Percentiles rank a stretch among this genome's conserved stretches.
These are phyloP conservation scores for Patella pellucida DNA, from an alignment of 2,888 invertebrate species.

Conservation along the genomic window DNA sequence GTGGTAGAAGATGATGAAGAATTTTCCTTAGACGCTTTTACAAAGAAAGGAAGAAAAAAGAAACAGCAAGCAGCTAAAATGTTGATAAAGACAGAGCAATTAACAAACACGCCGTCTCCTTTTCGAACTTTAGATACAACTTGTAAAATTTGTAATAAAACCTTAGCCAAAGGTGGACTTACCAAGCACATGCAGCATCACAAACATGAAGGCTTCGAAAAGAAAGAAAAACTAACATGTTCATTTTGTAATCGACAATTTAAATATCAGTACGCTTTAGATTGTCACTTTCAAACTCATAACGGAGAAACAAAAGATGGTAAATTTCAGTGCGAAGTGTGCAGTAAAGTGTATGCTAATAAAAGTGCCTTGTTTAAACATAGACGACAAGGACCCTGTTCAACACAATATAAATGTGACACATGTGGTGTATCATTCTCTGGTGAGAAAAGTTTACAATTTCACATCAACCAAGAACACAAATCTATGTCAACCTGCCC, in stretches of 20 bases:
- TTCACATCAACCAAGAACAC: neutral
- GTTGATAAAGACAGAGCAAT: neutral
- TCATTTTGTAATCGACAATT: neutral
- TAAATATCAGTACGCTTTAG: neutral
- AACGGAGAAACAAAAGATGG: neutral
- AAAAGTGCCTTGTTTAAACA: conserved; percentile 8
- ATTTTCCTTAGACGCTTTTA: neutral
- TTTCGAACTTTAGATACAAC: neutral
- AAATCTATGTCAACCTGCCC: neutral
- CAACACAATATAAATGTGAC: neutral
- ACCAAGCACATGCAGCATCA: neutral
- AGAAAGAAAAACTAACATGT: neutral
- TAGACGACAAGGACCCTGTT: neutral
- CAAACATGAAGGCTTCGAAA: neutral
- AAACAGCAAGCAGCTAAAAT: too few relatives aligned
- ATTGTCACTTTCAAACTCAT: neutral
- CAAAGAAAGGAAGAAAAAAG: too few relatives aligned
- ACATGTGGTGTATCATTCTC: neutral
- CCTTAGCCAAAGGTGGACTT: neutral
- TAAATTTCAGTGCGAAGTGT: conserved; percentile 7
- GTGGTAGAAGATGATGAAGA: neutral
- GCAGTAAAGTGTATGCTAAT: conserved; percentile 10
- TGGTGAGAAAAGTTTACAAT: neutral
- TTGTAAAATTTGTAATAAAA: neutral
- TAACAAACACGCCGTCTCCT: neutral